Evolutionary conservation across 30 jellyfish, hydroid and myxozoan genomes (phyloP), one percentile per base, ranked within the genome.

Genomic region (Nemopilema nomurai): DNA sequence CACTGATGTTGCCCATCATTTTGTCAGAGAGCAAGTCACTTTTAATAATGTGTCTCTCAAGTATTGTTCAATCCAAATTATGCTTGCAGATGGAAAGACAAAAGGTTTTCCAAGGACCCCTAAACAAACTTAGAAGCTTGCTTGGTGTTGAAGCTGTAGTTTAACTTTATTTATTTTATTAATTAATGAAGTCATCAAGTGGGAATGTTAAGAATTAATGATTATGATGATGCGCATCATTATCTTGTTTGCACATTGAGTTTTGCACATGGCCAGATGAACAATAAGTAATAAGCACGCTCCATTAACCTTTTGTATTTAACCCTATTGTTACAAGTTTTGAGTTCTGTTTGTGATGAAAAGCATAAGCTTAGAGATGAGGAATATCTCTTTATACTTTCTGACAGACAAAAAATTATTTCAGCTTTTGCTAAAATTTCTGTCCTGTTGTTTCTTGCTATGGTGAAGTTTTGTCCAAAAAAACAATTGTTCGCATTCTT

Each of bases 61-160:
- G 71, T 87, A 87, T 71, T 87, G 93, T 63, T 57, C 80, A 33
- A 87, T 79, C 67, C 95, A 87, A 32, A 28, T 65, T 20, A 87
- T 87, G 92, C 28, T 80, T 31, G 96, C 96, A 18, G 96, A 87
- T 74, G 64, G 74, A 20, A 23, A 79, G 81, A 66, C 96, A 9
- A 87, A 87, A 72, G 96, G 85, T 16, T 75, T 79, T 20, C 69
- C 71, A 86, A 89, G 29, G 81, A 41, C 4, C 49, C 88, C 20
- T 79, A 51, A 32, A 72, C 27, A 87, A 80, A 76, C 74, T 79
- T 24, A 78, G 88, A 79, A 49, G 19, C 83, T 28, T 73, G 49
- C 30, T 73, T 16, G 83, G 83, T 28, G 83, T 73, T 73, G 30
- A 73, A 30, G 71, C 69, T n/a, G 31, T 73, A 21, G 83, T 73